phyloP scores from a whole-genome alignment of 2,888 invertebrate genomes.

The Exephanes ischioxanthus region DNA sequence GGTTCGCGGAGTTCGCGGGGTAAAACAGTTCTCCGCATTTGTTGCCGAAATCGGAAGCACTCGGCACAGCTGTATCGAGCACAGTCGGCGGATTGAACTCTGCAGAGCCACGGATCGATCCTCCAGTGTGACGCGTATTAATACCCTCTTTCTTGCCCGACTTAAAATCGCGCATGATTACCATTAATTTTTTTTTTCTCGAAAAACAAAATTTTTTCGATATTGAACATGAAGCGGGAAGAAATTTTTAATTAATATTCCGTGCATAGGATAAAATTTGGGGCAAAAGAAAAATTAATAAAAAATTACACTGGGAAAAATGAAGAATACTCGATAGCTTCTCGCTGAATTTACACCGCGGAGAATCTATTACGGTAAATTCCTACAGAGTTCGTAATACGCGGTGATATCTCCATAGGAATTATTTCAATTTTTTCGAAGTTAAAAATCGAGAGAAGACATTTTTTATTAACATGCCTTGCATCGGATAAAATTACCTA shows the following conservation, averaged over 20 bases:
- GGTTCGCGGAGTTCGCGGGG: slow-evolving; percentile 7
- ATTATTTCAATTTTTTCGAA: no score
- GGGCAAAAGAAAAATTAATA: no score
- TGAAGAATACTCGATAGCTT: no score
- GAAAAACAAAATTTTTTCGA: background rate
- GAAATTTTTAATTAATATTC: background rate
- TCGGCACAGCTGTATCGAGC: background rate
- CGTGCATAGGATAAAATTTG: background rate
- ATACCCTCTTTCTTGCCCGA: background rate
- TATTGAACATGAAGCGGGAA: no score
- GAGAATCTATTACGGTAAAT: background rate
- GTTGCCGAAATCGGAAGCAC: background rate
- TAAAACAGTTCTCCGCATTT: background rate
- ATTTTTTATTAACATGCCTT: no score
- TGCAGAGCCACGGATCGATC: background rate
- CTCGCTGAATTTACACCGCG: background rate
- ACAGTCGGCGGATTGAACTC: background rate
- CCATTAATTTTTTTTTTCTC: background rate
- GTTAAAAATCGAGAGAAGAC: no score
- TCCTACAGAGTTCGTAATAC: background rate
- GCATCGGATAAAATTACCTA: no score
- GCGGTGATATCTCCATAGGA: no score
- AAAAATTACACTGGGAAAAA: no score
- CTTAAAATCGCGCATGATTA: background rate
- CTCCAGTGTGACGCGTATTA: background rate